Percentiles rank a stretch among this genome's conserved stretches.
Conservation (phyloP, 37 sponge, comb jelly and placozoan species). For the Diacarnus erythraeanus region DNA sequence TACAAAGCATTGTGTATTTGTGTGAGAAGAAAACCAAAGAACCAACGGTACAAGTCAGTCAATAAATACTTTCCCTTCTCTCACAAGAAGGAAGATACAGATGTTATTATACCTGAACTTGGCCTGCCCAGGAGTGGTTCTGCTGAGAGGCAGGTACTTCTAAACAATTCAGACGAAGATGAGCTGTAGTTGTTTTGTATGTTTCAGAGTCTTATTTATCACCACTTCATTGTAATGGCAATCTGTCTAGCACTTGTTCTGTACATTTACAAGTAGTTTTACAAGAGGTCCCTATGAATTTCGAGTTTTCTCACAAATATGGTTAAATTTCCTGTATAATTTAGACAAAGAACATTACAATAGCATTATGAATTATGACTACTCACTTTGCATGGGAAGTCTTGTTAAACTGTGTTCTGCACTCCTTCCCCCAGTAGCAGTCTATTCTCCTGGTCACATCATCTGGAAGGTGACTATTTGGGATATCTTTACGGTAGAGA, state of each 20-base stretch:
- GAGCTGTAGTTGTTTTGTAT: slow-evolving; percentile 22
- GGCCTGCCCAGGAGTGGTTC: slow-evolving; percentile 46
- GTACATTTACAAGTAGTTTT: background rate
- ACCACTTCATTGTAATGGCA: background rate
- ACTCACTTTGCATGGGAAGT: slow-evolving; percentile 75
- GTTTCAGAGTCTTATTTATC: background rate
- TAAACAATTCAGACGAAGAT: slow-evolving; percentile 57
- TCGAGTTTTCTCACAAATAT: slow-evolving; percentile 79
- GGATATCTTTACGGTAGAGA: slow-evolving; percentile 79
- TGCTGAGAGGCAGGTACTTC: slow-evolving; percentile 51
- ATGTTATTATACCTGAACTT: slow-evolving; percentile 29
- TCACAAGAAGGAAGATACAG: background rate
- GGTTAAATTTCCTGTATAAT: slow-evolving; percentile 67
- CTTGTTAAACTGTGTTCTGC: slow-evolving; percentile 81
- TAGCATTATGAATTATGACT: too few species aligned
- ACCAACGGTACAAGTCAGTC: slow-evolving; percentile 42
- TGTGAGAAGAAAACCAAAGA: background rate
- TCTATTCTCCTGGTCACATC: slow-evolving; percentile 65
- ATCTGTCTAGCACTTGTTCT: background rate
- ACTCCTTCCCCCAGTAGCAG: slow-evolving; percentile 87
- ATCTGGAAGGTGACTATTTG: slow-evolving; percentile 69
- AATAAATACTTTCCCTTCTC: slow-evolving; percentile 50
- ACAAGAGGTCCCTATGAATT: background rate
- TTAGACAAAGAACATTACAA: background rate
- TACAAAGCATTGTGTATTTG: background rate